A percentile compares a stretch with the other conserved stretches of the same genome.
These are phyloP conservation scores for Fukomys damarensis DNA, from an alignment of 2,113 vertebrate species.

Conservation along the genomic window DNA sequence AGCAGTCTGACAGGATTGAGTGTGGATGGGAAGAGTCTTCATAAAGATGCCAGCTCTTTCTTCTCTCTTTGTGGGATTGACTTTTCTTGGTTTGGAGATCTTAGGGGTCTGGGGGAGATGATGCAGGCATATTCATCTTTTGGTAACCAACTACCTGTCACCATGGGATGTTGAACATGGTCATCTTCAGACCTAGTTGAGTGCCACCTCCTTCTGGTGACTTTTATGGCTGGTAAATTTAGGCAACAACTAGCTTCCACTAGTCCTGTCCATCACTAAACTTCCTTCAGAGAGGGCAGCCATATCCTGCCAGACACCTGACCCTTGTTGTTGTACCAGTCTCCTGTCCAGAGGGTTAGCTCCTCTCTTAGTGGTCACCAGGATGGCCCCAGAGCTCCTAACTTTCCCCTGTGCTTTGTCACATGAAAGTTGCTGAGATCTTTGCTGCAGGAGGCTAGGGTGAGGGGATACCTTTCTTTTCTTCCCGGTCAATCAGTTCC, in stretches of 20 bases:
- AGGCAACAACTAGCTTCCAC: not conserved
- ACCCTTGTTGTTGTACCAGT: not conserved
- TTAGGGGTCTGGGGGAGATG: not conserved
- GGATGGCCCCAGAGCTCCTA: not conserved
- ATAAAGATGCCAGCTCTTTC: not conserved
- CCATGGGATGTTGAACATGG: rapidly evolving
- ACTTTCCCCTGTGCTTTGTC: not conserved
- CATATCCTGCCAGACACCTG: not conserved
- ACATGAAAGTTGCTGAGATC: not conserved
- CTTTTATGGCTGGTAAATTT: not conserved
- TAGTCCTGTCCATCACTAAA: not conserved
- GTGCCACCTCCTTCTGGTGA: not conserved
- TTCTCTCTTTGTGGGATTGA: not conserved
- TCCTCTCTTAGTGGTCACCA: not conserved
- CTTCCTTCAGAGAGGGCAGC: not conserved
- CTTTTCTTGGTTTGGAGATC: not conserved
- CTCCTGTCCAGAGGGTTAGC: not conserved
- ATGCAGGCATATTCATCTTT: not conserved
- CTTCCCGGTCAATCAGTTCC: not conserved
- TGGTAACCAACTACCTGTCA: not conserved
- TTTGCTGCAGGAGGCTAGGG: not conserved
- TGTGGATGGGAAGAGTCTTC: not conserved
- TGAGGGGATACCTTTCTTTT: not conserved
- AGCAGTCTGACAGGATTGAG: not conserved
- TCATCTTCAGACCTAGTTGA: not conserved